Evolutionary conservation across 2,888 invertebrate genomes (phyloP), one percentile per base, ranked within the genome.

Genomic region (Colostygia pectinataria): DNA sequence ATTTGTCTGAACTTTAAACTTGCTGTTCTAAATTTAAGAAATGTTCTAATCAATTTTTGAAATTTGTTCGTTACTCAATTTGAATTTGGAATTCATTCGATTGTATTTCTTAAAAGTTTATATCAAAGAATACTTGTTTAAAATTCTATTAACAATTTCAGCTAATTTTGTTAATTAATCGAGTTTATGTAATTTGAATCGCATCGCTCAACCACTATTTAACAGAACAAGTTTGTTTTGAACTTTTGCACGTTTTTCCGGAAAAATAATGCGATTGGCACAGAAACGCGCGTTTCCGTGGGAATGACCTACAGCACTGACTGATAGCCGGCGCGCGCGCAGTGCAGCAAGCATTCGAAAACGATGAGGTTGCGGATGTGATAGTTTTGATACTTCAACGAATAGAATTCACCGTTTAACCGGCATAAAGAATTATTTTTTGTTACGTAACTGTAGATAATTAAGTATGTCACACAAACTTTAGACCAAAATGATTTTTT

Each of bases 291-390:
- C 71, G 63, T 43, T 43, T 61, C 59, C 57, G 61, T 61, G 60
- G 74, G 63, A 63, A 66, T 81, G 83, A 80, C 83, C 82, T 77
- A 79, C 60, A 82, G 75, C 71, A 76, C 76, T 73, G 77, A 80
- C 75, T 78, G 78, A 77, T 79, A 55, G 63, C 55, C 55, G 51
- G 77, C 77, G 76, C 76, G 54, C 24, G 73, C 72, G 78, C 74
- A 33, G 20, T 33, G 55, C 73, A 55, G 61, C 64, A 64, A 67
- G 71, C 72, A 74, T 77, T 79, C 66, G 74, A 78, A 75, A 74
- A 74, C 68, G 57, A 54, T 53, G 40, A 63, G 41, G 45, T 49
- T 25, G 13, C 4, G 44, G 54, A 52, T 14, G 2, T 8, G 24
- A 18, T n/a, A 2, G 40, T 57, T 25, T 77, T 78, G 74, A 71